Percentiles rank a stretch among this genome's conserved stretches.
These are phyloP conservation scores for Mayetiola destructor DNA, from an alignment of 2,888 invertebrate species.

Conservation along the genomic window DNA sequence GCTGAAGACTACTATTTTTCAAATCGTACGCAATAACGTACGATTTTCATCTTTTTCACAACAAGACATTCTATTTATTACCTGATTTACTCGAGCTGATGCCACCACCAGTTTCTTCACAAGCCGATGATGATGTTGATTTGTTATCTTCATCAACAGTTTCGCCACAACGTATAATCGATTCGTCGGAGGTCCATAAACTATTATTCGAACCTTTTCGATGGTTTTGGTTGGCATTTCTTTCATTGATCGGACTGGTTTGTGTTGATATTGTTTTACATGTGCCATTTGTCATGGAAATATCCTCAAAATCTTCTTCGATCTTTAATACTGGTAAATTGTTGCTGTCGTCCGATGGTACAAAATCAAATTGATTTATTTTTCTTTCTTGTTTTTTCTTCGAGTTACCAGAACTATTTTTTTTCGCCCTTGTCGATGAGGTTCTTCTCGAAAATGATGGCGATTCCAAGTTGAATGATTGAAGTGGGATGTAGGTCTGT, in stretches of 20 bases:
- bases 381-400: constrained; percentile 19
- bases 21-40: too few species aligned
- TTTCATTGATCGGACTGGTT: constrained; percentile 22
- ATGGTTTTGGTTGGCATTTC: constrained; percentile 19
- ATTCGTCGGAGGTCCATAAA: constrained; percentile 36
- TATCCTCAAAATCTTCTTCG: constrained; percentile 18
- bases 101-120: constrained; percentile 32
- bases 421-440: not conserved
- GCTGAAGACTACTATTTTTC: too few species aligned
- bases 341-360: not conserved
- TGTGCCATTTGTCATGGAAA: not conserved
- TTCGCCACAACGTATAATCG: constrained; percentile 34
- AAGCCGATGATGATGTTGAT: constrained; percentile 34
- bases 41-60: too few species aligned
- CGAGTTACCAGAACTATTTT: constrained; percentile 16
- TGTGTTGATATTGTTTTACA: constrained; percentile 19
- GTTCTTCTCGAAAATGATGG: too few species aligned
- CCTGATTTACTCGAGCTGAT: constrained; percentile 34
- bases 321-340: constrained; percentile 19
- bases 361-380: not conserved
- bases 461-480: constrained; percentile 35
- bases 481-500: constrained; percentile 35
- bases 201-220: constrained; percentile 35
- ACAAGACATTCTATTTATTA: too few species aligned
- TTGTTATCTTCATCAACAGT: constrained; percentile 37